phyloP scores from a whole-genome alignment of 2,113 vertebrate species.

The Stigmatopora argus region DNA sequence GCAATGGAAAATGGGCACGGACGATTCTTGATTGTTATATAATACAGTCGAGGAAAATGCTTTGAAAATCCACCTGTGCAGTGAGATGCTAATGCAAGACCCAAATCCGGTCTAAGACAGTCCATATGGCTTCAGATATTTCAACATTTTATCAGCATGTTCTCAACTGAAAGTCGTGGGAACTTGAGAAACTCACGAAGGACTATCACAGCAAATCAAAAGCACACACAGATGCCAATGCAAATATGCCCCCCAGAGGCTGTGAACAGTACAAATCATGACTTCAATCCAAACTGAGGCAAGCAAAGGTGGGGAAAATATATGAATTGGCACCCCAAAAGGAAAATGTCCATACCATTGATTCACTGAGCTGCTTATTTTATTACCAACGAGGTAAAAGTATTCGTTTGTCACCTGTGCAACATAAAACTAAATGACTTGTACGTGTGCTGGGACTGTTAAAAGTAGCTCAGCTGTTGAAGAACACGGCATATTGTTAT shows the following conservation, averaged over 20 bases:
- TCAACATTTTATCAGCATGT: not conserved
- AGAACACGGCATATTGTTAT: too few relatives aligned
- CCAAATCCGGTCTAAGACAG: not conserved
- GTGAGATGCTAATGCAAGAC: not conserved
- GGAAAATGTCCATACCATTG: too few relatives aligned
- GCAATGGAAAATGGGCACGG: slow-evolving; percentile 45
- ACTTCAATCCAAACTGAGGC: not conserved
- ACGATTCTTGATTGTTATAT: slow-evolving; percentile 39
- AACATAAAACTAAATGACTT: too few relatives aligned
- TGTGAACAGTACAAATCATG: not conserved
- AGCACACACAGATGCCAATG: not conserved
- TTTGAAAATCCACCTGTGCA: slow-evolving; percentile 5
- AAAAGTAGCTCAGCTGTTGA: too few relatives aligned
- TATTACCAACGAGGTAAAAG: too few relatives aligned
- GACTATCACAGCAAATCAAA: not conserved
- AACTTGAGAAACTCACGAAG: not conserved
- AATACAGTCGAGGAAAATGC: slow-evolving; percentile 11
- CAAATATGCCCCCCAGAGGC: not conserved
- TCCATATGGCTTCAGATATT: not conserved
- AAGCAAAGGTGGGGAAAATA: too few relatives aligned
- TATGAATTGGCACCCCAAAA: too few relatives aligned
- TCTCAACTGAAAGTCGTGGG: not conserved
- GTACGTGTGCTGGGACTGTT: too few relatives aligned
- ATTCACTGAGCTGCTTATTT: too few relatives aligned
- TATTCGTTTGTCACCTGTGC: too few relatives aligned